These are phyloP conservation scores for Brachionus manjavacas DNA, from an alignment of 1,140 invertebrate species.

Conservation along the genomic window DNA sequence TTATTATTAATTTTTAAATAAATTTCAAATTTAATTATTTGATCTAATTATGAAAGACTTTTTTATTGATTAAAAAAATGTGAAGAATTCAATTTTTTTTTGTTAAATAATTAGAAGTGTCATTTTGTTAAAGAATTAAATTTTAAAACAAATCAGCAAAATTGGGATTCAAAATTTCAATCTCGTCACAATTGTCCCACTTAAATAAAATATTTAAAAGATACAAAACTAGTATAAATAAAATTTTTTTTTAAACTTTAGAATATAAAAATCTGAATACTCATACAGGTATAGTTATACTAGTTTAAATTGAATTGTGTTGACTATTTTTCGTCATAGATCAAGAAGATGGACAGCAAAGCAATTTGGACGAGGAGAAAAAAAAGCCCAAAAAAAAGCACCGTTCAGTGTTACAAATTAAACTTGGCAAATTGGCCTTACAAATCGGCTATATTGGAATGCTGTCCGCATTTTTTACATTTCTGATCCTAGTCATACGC, in stretches of 20 bases:
- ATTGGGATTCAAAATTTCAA: too few species aligned
- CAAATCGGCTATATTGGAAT: conserved; percentile 94
- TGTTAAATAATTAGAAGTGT: too few species aligned
- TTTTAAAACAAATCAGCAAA: background rate
- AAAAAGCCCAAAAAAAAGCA: conserved; percentile 39
- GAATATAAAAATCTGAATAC: conserved; percentile 20
- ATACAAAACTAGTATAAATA: background rate
- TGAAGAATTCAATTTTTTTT: too few species aligned
- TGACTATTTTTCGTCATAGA: background rate
- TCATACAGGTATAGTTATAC: background rate
- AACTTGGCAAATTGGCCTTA: conserved; percentile 95
- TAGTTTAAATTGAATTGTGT: too few species aligned
- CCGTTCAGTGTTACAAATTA: conserved; percentile 89
- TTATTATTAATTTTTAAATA: too few species aligned
- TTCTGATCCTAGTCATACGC: conserved; percentile 9
- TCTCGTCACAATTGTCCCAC: too few species aligned
- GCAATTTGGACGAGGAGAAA: background rate
- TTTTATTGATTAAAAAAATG: too few species aligned
- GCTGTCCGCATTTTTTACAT: conserved; percentile 20
- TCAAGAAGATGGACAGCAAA: background rate
- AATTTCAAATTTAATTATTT: too few species aligned
- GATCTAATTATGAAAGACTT: too few species aligned
- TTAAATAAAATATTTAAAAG: background rate
- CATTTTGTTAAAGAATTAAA: background rate
- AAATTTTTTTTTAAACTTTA: background rate